phyloP scores from a whole-genome alignment of 1,140 invertebrate genomes.

The Pollicipes pollicipes region DNA sequence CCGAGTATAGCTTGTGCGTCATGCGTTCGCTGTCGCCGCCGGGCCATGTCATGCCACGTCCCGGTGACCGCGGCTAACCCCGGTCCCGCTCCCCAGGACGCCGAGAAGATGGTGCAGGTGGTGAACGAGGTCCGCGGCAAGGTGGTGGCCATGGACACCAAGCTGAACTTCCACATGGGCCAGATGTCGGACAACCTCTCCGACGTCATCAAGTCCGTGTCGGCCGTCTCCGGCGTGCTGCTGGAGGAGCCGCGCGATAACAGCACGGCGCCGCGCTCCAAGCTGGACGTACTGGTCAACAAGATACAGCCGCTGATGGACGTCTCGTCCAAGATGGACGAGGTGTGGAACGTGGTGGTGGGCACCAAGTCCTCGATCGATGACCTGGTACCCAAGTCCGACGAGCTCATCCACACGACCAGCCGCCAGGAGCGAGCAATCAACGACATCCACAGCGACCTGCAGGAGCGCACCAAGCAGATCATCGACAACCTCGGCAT shows the following conservation, averaged over 20 bases:
- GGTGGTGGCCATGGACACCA: slow-evolving; percentile 47
- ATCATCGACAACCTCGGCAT: slow-evolving; percentile 72
- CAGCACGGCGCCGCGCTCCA: slow-evolving; percentile 10
- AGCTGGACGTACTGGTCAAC: slow-evolving; percentile 17
- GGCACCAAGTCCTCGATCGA: slow-evolving; percentile 69
- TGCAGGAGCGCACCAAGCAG: slow-evolving; percentile 59
- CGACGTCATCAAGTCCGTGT: slow-evolving; percentile 51
- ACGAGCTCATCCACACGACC: slow-evolving; percentile 62
- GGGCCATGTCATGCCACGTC: no score
- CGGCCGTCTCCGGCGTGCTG: slow-evolving; percentile 35
- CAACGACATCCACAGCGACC: slow-evolving; percentile 63
- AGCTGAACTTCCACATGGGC: slow-evolving; percentile 65
- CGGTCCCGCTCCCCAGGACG: background rate
- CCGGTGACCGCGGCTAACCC: no score
- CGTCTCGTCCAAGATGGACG: slow-evolving; percentile 71
- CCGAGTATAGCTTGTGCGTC: no score
- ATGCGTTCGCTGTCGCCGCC: no score
- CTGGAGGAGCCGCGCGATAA: slow-evolving; percentile 10
- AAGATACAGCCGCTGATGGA: slow-evolving; percentile 17
- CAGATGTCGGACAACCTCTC: slow-evolving; percentile 58
- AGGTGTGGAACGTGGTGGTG: slow-evolving; percentile 71
- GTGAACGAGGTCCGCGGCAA: slow-evolving; percentile 16
- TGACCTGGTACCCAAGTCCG: slow-evolving; percentile 62
- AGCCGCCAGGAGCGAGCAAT: slow-evolving; percentile 70
- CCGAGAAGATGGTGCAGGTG: slow-evolving; percentile 12